These are phyloP conservation scores for Brachionus rubens DNA, from an alignment of 1,140 invertebrate genomes.

Conservation along the genomic window DNA sequence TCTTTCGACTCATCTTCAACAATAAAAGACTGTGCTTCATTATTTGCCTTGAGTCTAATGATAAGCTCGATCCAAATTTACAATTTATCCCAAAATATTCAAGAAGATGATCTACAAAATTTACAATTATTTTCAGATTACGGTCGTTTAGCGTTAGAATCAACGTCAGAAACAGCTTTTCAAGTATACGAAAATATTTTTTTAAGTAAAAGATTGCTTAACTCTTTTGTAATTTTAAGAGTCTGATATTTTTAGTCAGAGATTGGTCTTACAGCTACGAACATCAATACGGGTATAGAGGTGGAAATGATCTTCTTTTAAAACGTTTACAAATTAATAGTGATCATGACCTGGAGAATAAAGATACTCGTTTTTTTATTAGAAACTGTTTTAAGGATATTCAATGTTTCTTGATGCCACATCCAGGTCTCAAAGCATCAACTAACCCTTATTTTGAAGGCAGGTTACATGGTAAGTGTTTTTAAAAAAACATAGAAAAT, in stretches of 20 bases:
- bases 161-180: slow-evolving; percentile 23
- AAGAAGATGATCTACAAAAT: slow-evolving; percentile 92
- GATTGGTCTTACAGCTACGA: slow-evolving; percentile 99
- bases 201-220: no score
- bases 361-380: slow-evolving; percentile 87
- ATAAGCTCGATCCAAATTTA: slow-evolving; percentile 90
- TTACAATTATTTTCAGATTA: slow-evolving; percentile 65
- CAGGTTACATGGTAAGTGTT: slow-evolving; percentile 66
- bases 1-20: slow-evolving; percentile 94
- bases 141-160: slow-evolving; percentile 29
- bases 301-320: slow-evolving; percentile 80
- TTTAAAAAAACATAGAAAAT: slow-evolving; percentile 80
- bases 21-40: slow-evolving; percentile 89
- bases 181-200: no score
- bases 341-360: slow-evolving; percentile 83
- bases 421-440: slow-evolving; percentile 91
- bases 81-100: slow-evolving; percentile 89
- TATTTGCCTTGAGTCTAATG: slow-evolving; percentile 92
- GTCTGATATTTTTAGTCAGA: slow-evolving; percentile 86
- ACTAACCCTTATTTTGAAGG: slow-evolving; percentile 94
- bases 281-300: slow-evolving; percentile 80
- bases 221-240: no score
- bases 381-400: slow-evolving; percentile 90
- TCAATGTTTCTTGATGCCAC: slow-evolving; percentile 93
- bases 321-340: slow-evolving; percentile 71